Percentiles rank a stretch among this genome's conserved stretches.
Evolutionary conservation across 1,140 invertebrate genomes (phyloP).

Genomic region (Caligus rogercresseyi): DNA sequence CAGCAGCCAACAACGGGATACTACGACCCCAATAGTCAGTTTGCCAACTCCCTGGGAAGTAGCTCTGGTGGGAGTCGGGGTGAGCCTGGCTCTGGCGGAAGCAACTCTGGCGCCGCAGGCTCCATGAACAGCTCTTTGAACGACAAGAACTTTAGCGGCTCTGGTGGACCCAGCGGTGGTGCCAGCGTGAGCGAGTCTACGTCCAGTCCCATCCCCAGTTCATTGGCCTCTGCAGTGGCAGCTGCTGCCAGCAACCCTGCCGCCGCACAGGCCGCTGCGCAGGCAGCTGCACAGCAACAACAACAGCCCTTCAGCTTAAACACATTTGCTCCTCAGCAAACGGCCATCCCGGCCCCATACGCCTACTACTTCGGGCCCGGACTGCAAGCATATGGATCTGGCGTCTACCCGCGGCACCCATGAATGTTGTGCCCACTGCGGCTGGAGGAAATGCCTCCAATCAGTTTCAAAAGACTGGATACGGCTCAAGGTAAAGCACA

Average conservation of each 20-base stretch:
- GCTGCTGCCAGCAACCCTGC: neutral
- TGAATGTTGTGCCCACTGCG: constrained; percentile 2
- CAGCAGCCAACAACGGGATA: constrained; percentile 8
- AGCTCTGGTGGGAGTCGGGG: neutral
- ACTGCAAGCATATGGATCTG: constrained; percentile 1
- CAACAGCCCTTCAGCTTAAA: constrained; percentile 7
- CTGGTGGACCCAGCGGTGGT: neutral
- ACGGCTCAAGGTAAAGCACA: constrained; percentile 10
- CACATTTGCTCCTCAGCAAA: neutral
- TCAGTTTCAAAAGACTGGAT: constrained; percentile 16
- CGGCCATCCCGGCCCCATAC: constrained; percentile 3
- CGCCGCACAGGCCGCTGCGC: neutral
- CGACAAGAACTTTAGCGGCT: neutral
- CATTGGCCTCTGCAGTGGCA: neutral
- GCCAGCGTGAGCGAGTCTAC: constrained; percentile 2
- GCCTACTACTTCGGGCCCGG: constrained; percentile 18
- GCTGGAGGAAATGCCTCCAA: constrained; percentile 9
- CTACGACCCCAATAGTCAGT: constrained; percentile 1
- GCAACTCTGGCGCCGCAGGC: neutral
- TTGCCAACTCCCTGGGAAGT: neutral
- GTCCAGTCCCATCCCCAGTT: constrained; percentile 6
- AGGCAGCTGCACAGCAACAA: constrained; percentile 10
- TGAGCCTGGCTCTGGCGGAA: neutral
- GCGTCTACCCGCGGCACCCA: constrained; percentile 8
- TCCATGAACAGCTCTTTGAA: neutral